Base-by-base conservation (phyloP, 2,797 vertebrate species). In the Manis crassicaudata region DNA sequence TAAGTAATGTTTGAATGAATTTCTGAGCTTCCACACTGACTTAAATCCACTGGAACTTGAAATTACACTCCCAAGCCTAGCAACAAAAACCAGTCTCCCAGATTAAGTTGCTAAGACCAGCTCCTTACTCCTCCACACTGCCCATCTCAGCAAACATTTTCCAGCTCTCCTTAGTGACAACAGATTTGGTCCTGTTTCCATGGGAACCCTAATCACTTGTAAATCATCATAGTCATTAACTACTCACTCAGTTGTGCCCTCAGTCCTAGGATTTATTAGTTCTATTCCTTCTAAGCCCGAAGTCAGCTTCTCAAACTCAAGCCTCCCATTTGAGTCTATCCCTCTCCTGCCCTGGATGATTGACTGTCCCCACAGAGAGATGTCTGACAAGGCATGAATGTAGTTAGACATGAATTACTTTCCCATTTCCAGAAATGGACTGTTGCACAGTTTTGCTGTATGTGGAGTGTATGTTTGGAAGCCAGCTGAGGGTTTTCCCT, bases 11-110 rank as follows among this genome's bases (percentile, higher is more conserved):
- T 58, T 85, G 20, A 27, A 27, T 56, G 29, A 3, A 7, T n/a
- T 62, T 6, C 5, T 20, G 13, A 16, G 2, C 1, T 27, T n/a
- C 46, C 68, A 20, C 3, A 8, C 7, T 83, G 68, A 80, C 8
- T 88, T 82, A 52, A 88, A 79, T 67, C 11, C 23, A 6, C 5
- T 65, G 12, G 23, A 93, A 89, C 10, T 75, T 95, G 58, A 21
- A 86, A 81, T 88, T 81, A 60, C 5, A 60, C 14, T 20, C 3
- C 75, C 25, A 70, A 32, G 7, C 3, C 10, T 3, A 70, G 37
- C 11, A 3, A 52, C 62, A 62, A 75, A 37, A 92, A 4, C 6
- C 29, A 88, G 68, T 12, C 3, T 63, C 14, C 20, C 20, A 7
- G 16, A 67, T 7, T 67, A 5, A 83, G 7, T 1, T 84, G 9